Evolutionary conservation across 1,140 invertebrate species (phyloP), one percentile per base, ranked within the genome.

Genomic region (Bombus waltoni): DNA sequence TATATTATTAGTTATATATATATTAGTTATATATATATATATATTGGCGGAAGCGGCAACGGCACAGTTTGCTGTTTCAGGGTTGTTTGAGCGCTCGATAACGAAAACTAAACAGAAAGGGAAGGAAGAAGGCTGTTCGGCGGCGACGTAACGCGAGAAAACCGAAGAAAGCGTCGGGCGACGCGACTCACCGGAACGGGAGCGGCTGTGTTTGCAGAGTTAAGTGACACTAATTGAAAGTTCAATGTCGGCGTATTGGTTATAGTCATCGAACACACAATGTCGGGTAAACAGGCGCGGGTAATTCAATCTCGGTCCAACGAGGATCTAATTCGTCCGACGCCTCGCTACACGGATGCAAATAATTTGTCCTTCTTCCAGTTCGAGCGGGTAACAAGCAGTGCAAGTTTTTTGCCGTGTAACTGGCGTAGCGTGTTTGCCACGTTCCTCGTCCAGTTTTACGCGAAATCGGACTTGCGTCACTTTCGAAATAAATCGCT

Each of bases 201-300:
- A 93, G 92, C 90, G 92, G 92, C 92, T 92, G 89, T 94, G 93
- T 94, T 94, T 94, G 91, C 87, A 89, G 87, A 94, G 88, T 91
- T 94, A 94, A 94, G 93, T 94, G 94, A 94, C 90, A 94, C 93
- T 94, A 94, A 94, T 94, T 94, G 94, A 94, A 94, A 93, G 93
- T 94, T 93, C 92, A 93, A 93, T 92, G 90, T 89, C 89, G 88
- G 88, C 88, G 90, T 93, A 93, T 93, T 92, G 93, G 93, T 93
- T 93, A 91, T 92, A 85, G 81, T 86, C 79, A 59, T 81, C 77
- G 82, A 87, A 79, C 90, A 93, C 87, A 90, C 86, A 90, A 92
- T 88, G 80, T 81, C 79, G 66, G 65, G 85, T 84, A 88, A 90
- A 87, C 86, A 88, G 73, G 87, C 84, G 83, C 73, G 77, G 68